phyloP scores from a whole-genome alignment of 2,113 vertebrate species.

The Eretmochelys imbricata region DNA sequence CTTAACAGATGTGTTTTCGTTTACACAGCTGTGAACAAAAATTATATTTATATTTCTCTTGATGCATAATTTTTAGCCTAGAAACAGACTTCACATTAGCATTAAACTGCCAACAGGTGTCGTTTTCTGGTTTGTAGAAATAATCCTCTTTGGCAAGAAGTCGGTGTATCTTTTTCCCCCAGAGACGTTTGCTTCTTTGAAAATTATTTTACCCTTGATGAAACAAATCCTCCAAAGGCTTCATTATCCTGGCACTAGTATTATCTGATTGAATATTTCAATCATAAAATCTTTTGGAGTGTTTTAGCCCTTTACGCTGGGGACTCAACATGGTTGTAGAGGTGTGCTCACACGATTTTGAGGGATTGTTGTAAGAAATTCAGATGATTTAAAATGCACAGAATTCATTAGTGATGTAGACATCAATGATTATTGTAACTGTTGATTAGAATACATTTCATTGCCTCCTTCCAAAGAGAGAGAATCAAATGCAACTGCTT shows the following conservation, averaged over 20 bases:
- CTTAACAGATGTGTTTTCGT: slow-evolving; percentile 72
- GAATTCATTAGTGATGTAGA: slow-evolving; percentile 41
- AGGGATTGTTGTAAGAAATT: slow-evolving; percentile 41
- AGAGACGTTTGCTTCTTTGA: slow-evolving; percentile 73
- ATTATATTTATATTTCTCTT: slow-evolving; percentile 74
- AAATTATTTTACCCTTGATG: slow-evolving; percentile 79
- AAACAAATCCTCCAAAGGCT: slow-evolving; percentile 78
- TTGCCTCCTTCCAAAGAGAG: neutral
- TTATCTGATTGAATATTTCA: slow-evolving; percentile 84
- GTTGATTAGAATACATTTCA: slow-evolving; percentile 48
- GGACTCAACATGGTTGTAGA: slow-evolving; percentile 21
- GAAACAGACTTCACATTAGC: slow-evolving; percentile 70
- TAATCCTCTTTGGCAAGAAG: slow-evolving; percentile 76
- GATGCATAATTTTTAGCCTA: slow-evolving; percentile 73
- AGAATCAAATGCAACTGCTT: neutral
- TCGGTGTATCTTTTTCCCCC: slow-evolving; percentile 61
- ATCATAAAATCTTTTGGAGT: slow-evolving; percentile 67
- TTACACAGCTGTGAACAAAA: slow-evolving; percentile 79
- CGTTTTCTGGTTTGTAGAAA: slow-evolving; percentile 59
- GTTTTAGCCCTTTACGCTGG: slow-evolving; percentile 35
- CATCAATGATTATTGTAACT: slow-evolving; percentile 32
- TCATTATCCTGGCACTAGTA: slow-evolving; percentile 77
- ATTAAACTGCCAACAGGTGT: slow-evolving; percentile 76
- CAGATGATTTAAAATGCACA: slow-evolving; percentile 36
- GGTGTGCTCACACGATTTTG: slow-evolving; percentile 36